A percentile compares a stretch with the other conserved stretches of the same genome.
Conservation (phyloP, 2,797 vertebrate species). For the Sebastolobus altivelis region DNA sequence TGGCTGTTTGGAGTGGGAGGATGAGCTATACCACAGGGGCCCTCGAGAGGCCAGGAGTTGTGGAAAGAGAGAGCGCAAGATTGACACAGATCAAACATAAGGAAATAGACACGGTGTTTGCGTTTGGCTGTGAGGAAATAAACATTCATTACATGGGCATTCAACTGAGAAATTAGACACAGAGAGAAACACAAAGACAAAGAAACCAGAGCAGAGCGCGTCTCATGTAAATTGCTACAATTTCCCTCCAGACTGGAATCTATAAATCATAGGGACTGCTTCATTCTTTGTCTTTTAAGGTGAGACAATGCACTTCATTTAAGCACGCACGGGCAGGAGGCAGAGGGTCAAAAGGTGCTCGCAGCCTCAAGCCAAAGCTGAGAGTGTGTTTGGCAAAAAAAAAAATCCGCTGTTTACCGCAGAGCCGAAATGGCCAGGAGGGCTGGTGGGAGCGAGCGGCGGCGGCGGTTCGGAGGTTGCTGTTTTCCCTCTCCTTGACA, state of each 20-base stretch:
- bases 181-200: constrained; percentile 31
- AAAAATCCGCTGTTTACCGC: constrained; percentile 32
- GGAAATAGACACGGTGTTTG: constrained; percentile 46
- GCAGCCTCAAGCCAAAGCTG: constrained; percentile 20
- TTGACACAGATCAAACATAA: constrained; percentile 63
- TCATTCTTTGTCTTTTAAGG: constrained; percentile 39
- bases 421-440: constrained; percentile 52
- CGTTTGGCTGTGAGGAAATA: constrained; percentile 50
- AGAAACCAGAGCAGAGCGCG: constrained; percentile 9
- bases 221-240: constrained; percentile 24
- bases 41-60: constrained; percentile 33
- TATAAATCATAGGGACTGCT: constrained; percentile 19
- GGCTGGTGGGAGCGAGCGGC: constrained; percentile 32
- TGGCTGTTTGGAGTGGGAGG: constrained; percentile 67
- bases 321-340: constrained; percentile 16
- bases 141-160: constrained; percentile 45
- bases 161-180: constrained; percentile 51
- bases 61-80: constrained; percentile 43
- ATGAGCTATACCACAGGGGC: constrained; percentile 53
- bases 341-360: constrained; percentile 46
- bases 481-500: constrained; percentile 49
- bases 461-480: constrained; percentile 39
- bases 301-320: constrained; percentile 26
- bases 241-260: constrained; percentile 9
- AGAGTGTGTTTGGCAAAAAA: constrained; percentile 41